Conservation (phyloP, 2,797 vertebrate genomes). For the Percopsis omiscomaycus region DNA sequence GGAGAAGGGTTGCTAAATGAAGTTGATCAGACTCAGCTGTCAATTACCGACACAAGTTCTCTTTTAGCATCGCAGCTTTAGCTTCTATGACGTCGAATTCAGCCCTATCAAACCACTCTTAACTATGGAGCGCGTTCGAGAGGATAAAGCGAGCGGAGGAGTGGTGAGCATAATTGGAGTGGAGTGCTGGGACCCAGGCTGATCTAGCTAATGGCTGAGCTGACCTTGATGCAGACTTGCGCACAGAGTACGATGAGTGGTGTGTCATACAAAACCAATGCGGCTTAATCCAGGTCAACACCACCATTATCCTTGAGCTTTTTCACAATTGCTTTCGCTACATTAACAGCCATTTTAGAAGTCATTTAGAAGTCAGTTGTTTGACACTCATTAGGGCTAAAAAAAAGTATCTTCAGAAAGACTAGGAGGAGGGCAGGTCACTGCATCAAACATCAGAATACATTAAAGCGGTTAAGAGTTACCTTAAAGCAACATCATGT, state of each 20-base stretch:
- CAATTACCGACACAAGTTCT: conserved; percentile 53
- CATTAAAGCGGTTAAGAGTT: no score
- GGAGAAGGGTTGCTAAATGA: conserved; percentile 45
- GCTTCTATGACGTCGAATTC: conserved; percentile 65
- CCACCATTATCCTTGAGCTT: conserved; percentile 36
- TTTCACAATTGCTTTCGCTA: neutral
- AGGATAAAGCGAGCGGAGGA: conserved; percentile 33
- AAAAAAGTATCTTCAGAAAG: no score
- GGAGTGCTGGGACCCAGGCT: conserved; percentile 68
- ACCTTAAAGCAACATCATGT: no score
- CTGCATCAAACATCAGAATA: no score
- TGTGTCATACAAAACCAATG: conserved; percentile 61
- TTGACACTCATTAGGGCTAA: no score
- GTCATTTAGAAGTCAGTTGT: no score
- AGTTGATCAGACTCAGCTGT: conserved; percentile 55
- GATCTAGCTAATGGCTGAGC: conserved; percentile 73
- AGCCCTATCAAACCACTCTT: conserved; percentile 52
- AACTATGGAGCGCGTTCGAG: conserved; percentile 39
- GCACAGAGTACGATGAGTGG: conserved; percentile 63
- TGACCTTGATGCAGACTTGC: conserved; percentile 76
- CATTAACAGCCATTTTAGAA: neutral
- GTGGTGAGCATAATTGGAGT: conserved; percentile 68
- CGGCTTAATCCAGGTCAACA: conserved; percentile 54
- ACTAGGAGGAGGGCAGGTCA: no score
- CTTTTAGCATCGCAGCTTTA: conserved; percentile 63